A percentile compares a stretch with the other conserved stretches of the same genome.
Conservation (phyloP, 1,140 invertebrate genomes). For the Eriosoma lanigerum region DNA sequence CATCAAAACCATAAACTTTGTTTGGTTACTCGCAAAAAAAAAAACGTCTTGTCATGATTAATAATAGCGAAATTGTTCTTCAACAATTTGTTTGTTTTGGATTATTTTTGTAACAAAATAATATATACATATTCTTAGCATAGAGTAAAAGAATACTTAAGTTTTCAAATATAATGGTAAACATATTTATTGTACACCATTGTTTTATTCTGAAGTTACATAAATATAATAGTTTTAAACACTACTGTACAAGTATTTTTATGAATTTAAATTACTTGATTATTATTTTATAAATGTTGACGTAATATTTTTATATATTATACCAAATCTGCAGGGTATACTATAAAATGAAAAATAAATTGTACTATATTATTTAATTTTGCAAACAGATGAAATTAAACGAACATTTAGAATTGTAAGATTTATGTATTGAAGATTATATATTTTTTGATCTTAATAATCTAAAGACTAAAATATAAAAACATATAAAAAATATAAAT, state of each 20-base stretch:
- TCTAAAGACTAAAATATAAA: too few species aligned
- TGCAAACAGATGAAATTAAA: too few species aligned
- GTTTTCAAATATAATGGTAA: not conserved
- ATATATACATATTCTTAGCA: not conserved
- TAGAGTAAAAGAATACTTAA: not conserved
- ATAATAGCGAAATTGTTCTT: not conserved
- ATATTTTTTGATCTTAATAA: too few species aligned
- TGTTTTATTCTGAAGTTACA: not conserved
- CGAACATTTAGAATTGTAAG: too few species aligned
- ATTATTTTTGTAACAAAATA: slow-evolving; percentile 1
- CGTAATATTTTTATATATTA: too few species aligned
- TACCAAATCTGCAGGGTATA: too few species aligned
- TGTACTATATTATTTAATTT: too few species aligned
- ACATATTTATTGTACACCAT: not conserved
- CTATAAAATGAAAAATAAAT: too few species aligned
- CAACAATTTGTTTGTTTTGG: not conserved
- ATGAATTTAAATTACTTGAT: not conserved
- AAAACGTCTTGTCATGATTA: not conserved
- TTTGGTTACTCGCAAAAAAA: not conserved
- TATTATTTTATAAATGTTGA: too few species aligned
- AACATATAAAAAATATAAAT: too few species aligned
- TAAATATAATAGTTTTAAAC: not conserved
- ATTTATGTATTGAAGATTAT: too few species aligned
- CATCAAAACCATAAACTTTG: not conserved
- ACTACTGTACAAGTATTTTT: not conserved